Percentiles rank a stretch among this genome's conserved stretches.
Conservation (phyloP, 1,140 invertebrate species). For the Lasioglossum albipes region DNA sequence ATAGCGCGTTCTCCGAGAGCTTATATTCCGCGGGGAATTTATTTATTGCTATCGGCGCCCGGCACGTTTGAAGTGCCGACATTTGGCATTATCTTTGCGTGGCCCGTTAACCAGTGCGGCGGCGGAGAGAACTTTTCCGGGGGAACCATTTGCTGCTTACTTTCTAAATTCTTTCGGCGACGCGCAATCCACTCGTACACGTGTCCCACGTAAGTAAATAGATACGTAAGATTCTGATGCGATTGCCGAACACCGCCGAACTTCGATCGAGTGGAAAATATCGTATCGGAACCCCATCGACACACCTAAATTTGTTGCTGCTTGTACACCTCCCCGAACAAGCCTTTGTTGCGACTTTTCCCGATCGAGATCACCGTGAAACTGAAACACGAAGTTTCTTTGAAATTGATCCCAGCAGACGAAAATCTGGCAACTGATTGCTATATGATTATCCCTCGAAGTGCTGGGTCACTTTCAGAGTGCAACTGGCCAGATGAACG, state of each 20-base stretch:
- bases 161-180: constrained; percentile 62
- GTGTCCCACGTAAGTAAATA: constrained; percentile 21
- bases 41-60: constrained; percentile 51
- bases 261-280: constrained; percentile 11
- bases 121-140: constrained; percentile 29
- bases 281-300: background rate
- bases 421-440: too few species aligned
- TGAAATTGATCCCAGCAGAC: too few species aligned
- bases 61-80: constrained; percentile 51
- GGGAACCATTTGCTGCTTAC: constrained; percentile 20
- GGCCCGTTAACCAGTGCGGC: background rate
- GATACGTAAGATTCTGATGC: constrained; percentile 9
- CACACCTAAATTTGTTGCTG: background rate
- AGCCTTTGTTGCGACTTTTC: background rate
- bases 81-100: constrained; percentile 34
- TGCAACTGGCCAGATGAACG: too few species aligned
- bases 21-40: constrained; percentile 60
- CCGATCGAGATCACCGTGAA: background rate
- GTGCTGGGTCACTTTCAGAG: too few species aligned
- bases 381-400: background rate
- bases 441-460: too few species aligned
- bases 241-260: background rate
- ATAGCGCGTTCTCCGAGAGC: constrained; percentile 42
- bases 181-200: constrained; percentile 33
- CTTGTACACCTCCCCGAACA: background rate